Evolutionary conservation across 2,113 vertebrate genomes (phyloP).

Genomic region (Chionodraco myersi): DNA sequence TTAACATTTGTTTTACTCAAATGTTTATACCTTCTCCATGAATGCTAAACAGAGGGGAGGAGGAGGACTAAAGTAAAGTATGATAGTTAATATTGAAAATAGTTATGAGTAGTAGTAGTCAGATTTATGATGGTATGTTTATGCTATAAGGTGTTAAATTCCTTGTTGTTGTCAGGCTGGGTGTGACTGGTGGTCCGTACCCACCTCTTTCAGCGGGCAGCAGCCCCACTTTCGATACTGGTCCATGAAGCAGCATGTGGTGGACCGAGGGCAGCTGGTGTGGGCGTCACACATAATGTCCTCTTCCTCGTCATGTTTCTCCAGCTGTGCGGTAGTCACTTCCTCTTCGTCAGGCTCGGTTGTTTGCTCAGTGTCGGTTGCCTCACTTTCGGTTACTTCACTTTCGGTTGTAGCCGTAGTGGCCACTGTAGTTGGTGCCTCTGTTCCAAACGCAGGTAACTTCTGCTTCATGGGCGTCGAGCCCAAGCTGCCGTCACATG

Average conservation of each 20-base stretch:
- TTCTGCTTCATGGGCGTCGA: slow-evolving; percentile 45
- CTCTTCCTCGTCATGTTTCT: neutral
- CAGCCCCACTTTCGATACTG: slow-evolving; percentile 68
- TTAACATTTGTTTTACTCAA: no score
- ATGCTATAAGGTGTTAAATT: neutral
- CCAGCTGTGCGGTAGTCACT: neutral
- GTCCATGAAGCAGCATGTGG: slow-evolving; percentile 77
- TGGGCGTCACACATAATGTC: slow-evolving; percentile 64
- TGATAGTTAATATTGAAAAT: no score
- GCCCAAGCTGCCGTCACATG: slow-evolving; percentile 5
- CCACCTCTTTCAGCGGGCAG: slow-evolving; percentile 75
- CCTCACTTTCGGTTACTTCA: neutral
- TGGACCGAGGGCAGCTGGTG: slow-evolving; percentile 68
- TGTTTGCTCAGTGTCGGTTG: neutral
- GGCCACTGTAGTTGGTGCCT: neutral
- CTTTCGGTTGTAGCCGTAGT: neutral
- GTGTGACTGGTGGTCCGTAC: slow-evolving; percentile 3
- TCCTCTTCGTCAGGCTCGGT: neutral
- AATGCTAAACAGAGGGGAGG: no score
- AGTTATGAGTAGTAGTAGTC: neutral
- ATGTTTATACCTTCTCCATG: no score
- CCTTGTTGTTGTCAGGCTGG: neutral
- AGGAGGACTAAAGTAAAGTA: no score
- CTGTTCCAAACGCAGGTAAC: neutral
- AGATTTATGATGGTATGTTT: neutral